A percentile compares a stretch with the other conserved stretches of the same genome.
Evolutionary conservation across 2,888 invertebrate genomes (phyloP).

Genomic region (Yponomeuta cagnagella): DNA sequence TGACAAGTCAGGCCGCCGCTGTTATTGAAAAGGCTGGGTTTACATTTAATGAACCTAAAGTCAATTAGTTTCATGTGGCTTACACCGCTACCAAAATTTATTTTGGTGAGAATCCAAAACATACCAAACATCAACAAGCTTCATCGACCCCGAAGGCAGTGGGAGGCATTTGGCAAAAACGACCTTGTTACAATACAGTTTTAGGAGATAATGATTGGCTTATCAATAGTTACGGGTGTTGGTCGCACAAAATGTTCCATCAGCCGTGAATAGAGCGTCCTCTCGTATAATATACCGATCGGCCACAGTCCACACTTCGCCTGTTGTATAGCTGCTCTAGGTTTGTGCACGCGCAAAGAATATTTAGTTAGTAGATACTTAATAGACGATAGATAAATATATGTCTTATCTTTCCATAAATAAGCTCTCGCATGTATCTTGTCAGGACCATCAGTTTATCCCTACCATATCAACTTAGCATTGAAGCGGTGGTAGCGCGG

Average conservation of each 20-base stretch:
- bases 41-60: too few relatives aligned
- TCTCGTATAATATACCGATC: constrained; percentile 50
- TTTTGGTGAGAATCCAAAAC: too few relatives aligned
- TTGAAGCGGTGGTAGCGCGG: too few relatives aligned
- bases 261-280: background rate
- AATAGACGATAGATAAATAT: too few relatives aligned
- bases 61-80: too few relatives aligned
- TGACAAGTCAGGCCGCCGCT: too few relatives aligned
- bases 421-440: too few relatives aligned
- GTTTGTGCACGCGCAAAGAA: background rate
- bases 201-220: background rate
- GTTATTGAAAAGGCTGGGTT: too few relatives aligned
- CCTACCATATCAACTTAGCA: too few relatives aligned
- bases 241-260: constrained; percentile 7
- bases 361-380: background rate
- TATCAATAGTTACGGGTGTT: constrained; percentile 8
- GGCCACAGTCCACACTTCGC: constrained; percentile 27
- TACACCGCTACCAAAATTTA: too few relatives aligned
- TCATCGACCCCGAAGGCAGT: background rate
- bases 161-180: background rate
- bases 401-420: too few relatives aligned
- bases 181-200: background rate
- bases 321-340: background rate
- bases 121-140: background rate
- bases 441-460: too few relatives aligned